Base-by-base conservation (phyloP, 2,797 vertebrate species). In the Phoebastria nigripes region DNA sequence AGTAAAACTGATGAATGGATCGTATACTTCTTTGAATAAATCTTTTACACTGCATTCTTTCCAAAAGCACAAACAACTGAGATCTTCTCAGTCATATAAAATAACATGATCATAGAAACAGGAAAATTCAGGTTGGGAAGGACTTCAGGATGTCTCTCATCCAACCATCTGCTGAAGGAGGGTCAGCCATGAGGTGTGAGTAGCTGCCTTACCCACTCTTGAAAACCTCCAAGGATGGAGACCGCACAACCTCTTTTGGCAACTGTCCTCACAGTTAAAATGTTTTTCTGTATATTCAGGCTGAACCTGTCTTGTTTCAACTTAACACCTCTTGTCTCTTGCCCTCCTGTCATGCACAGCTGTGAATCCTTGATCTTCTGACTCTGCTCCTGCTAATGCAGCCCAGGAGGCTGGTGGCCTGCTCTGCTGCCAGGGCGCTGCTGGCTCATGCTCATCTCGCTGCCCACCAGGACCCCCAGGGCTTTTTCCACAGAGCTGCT, bases 391-490 rank as follows among this genome's bases (percentile, higher is more conserved):
- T 33, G 13, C 13, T 28, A 28, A 3, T 13, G 55, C 59, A 55
- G 39, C 28, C 26, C 3, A 8, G 62, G 42, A 73, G 28, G 73
- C 33, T 71, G 49, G 22, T 74, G 56, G 4, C 20, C 39, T 8
- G 56, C 22, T 54, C 54, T 83, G 41, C 47, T 89, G 58, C 19
- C 33, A 39, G 47, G 35, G 24, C 3, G 2, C 56, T 66, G 29
- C 63, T 66, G 76, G 37, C 59, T 77, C 17, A 5, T 2, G 3
- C 22, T 80, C 4, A 4, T 51, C 55, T 73, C 0, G 0, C 35
- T 89, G 59, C 52, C 22, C 59, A 26, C 47, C 21, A 2, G 9
- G 37, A 28, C 15, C 11, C 11, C 21, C 61, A 31, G 52, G n/a
- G 25, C 59, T 37, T 78, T 79, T 55, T 33, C 52, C 20, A 15